Base-by-base conservation (phyloP, 2,888 invertebrate genomes). In the Lochmaea crataegi region DNA sequence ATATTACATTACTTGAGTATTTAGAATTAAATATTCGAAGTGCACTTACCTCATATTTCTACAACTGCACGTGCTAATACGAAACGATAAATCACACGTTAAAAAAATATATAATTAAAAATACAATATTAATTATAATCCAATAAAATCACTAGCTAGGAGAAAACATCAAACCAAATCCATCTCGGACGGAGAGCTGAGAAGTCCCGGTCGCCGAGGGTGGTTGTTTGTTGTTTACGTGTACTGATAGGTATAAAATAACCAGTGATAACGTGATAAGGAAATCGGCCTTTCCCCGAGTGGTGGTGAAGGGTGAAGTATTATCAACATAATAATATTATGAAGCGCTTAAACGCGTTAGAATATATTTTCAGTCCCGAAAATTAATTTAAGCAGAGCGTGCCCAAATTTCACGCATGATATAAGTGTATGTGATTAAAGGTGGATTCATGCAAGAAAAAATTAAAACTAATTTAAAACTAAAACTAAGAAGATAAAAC, bases 61-160 rank as follows among this genome's bases (percentile, higher is more conserved):
- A 26, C 26, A 26, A 53, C 53, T 53, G 53, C 53, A 53, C 53
- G 53, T 53, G 53, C 53, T 53, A 53, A 53, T 53, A 53, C 5
- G 16, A 53, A 53, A 53, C 11, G 53, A 53, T 53, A 53, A 16
- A 53, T 53, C 16, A 53, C 53, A 53, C 53, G 53, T 53, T 53
- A 53, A 53, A 53, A 53, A 53, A 53, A n/a, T n/a, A n/a, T n/a
- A 53, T 53, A 53, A 53, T 14, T 12, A 53, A 53, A 53, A 53
- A 16, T 53, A 14, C 14, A 53, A 53, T 53, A 53, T 53, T 53
- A 3, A 26, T 26, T 26, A 26, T 26, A 26, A 26, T 26, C 26
- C 26, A 26, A 26, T 26, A 26, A 26, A 26, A 26, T 3, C 26
- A 26, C 26, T 26, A 26, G 26, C 26, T 26, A 26, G 26, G 3